A percentile compares a stretch with the other conserved stretches of the same genome.
Conservation (phyloP, 2,797 vertebrate genomes). For the Myotis myotis region DNA sequence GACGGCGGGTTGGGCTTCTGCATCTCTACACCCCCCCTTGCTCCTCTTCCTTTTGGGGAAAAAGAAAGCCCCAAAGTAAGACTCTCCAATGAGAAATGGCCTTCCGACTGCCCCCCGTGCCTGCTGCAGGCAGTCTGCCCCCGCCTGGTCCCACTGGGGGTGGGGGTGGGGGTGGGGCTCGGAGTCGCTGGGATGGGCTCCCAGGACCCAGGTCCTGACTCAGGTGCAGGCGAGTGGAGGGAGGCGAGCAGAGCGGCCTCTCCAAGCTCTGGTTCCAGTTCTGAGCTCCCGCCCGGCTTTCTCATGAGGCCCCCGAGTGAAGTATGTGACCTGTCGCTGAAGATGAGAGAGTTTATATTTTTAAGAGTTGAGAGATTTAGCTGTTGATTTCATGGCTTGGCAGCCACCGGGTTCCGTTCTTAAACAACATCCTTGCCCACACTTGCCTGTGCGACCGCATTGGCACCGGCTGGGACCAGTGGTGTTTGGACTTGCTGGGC, state of each 20-base stretch:
- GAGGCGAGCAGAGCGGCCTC: neutral
- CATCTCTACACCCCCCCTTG: neutral
- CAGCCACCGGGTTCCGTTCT: constrained; percentile 24
- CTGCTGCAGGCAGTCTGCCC: neutral
- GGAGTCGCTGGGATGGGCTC: too few relatives aligned
- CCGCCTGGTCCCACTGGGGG: neutral
- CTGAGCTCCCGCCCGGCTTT: neutral
- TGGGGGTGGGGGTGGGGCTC: too few relatives aligned
- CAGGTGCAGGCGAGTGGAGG: neutral
- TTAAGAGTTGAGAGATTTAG: neutral
- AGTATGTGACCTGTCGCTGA: neutral
- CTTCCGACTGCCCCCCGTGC: neutral
- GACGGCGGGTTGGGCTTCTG: neutral
- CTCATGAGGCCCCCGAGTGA: neutral
- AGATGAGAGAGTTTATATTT: neutral
- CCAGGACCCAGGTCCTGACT: too few relatives aligned
- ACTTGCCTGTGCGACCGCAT: constrained; percentile 60
- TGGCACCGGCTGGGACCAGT: constrained; percentile 5
- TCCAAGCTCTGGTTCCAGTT: neutral
- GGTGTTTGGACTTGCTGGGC: constrained; percentile 57
- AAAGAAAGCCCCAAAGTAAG: neutral
- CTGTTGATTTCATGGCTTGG: constrained; percentile 47
- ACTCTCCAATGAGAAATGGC: neutral
- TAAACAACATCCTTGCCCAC: constrained; percentile 48
- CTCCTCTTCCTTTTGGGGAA: neutral